These are phyloP conservation scores for Lasioglossum leucozonium DNA, from an alignment of 2,888 invertebrate genomes.

Conservation along the genomic window DNA sequence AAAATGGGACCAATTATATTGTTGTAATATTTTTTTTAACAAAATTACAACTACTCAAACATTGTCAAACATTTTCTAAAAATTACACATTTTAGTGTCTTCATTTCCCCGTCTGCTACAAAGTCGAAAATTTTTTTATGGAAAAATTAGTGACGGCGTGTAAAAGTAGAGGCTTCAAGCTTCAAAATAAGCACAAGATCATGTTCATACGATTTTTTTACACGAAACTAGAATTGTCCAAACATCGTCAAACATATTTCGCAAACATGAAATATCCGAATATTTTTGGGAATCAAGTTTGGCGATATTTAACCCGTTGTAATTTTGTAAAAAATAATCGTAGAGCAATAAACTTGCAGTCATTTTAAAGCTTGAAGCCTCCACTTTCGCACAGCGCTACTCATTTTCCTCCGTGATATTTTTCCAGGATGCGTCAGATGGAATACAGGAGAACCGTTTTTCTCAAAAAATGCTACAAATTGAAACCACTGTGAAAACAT, in stretches of 20 bases:
- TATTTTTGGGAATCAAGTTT: too few relatives aligned
- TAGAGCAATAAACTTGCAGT: too few relatives aligned
- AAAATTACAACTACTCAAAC: not conserved
- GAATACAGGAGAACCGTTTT: too few relatives aligned
- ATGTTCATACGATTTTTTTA: not conserved
- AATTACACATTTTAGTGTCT: not conserved
- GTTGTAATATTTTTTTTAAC: not conserved
- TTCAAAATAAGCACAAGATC: not conserved
- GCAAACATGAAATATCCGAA: too few relatives aligned
- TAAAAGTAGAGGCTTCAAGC: not conserved
- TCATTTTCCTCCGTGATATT: too few relatives aligned
- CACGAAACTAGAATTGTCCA: not conserved
- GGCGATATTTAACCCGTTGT: too few relatives aligned
- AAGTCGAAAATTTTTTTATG: not conserved
- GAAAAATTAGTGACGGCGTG: not conserved
- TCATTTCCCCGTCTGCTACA: not conserved
- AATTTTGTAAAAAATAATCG: too few relatives aligned
- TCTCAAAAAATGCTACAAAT: too few relatives aligned
- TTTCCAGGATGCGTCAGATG: too few relatives aligned
- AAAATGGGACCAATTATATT: not conserved
- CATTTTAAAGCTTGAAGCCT: too few relatives aligned
- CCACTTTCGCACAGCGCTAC: too few relatives aligned
- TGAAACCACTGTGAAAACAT: too few relatives aligned
- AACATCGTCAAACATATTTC: not conserved
- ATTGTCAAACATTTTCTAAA: not conserved